Evolutionary conservation across 2,797 vertebrate genomes (phyloP).

Genomic region (Melanotaenia pygmaea): DNA sequence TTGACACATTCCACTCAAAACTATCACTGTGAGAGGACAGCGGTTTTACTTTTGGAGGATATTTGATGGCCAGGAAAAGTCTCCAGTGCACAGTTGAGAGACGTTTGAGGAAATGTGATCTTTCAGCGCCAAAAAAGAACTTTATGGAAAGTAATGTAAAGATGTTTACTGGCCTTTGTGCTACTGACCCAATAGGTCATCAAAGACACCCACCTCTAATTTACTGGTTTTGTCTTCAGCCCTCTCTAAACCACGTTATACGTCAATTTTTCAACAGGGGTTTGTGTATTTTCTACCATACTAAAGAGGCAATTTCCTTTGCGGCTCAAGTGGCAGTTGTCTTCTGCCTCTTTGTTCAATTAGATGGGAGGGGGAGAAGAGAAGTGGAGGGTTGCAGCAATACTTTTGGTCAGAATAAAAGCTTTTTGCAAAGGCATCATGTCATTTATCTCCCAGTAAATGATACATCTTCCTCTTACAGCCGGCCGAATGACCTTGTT

Average conservation of each 20-base stretch:
- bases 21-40: background rate
- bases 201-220: slow-evolving; percentile 57
- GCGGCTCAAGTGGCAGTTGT: slow-evolving; percentile 76
- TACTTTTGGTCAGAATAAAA: slow-evolving; percentile 79
- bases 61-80: slow-evolving; percentile 19
- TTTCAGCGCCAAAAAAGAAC: slow-evolving; percentile 26
- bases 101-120: slow-evolving; percentile 26
- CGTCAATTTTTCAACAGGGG: slow-evolving; percentile 51
- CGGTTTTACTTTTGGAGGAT: slow-evolving; percentile 5
- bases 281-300: slow-evolving; percentile 61
- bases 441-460: slow-evolving; percentile 80
- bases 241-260: slow-evolving; percentile 47
- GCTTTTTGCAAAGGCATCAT: slow-evolving; percentile 73
- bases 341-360: slow-evolving; percentile 79
- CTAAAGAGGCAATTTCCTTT: slow-evolving; percentile 76
- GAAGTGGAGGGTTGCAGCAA: slow-evolving; percentile 61
- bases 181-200: slow-evolving; percentile 48
- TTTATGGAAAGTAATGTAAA: slow-evolving; percentile 29
- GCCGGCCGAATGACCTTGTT: slow-evolving; percentile 77
- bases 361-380: slow-evolving; percentile 49
- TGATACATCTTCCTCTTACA: slow-evolving; percentile 80
- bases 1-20: background rate
- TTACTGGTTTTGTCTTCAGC: slow-evolving; percentile 57
- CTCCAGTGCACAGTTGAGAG: slow-evolving; percentile 9
- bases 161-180: slow-evolving; percentile 39